Evolutionary conservation across 2,797 vertebrate genomes (phyloP), one percentile per base, ranked within the genome.

Genomic region (Orestias chungarensis): DNA sequence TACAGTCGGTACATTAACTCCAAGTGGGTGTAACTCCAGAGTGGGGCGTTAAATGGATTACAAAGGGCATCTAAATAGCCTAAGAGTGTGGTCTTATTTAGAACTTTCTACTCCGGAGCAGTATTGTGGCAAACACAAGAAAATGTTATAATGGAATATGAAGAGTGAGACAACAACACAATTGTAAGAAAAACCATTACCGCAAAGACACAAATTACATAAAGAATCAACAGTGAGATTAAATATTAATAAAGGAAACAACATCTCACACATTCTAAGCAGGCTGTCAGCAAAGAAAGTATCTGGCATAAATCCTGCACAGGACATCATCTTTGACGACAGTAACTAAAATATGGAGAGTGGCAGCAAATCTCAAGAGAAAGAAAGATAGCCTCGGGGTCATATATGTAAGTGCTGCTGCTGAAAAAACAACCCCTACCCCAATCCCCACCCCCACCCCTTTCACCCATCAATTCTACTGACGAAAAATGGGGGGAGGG

Each of bases 331-430:
- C 87, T 82, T 88, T 68, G 86, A 94, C 86, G 76, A 94, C 85
- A 75, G 69, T 92, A 91, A 93, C 93, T 87, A 91, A 93, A 94
- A 95, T 87, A 92, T 88, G 80, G 77, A 89, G 76, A 91, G 82
- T 90, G 91, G 88, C 73, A 79, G 77, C 78, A 79, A 83, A 68
- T 64, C 92, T 92, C 93, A 54, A 0, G 52, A 90, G 91, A 71
- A 81, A 33, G 33, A 69, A 59, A 20, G 70, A 76, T 79, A 81
- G 90, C 88, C 86, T 75, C n/a, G 70, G 81, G 91, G 92, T 88
- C 86, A 88, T 88, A 84, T 86, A 87, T 90, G 77, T 90, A 92
- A 92, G 90, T 86, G 87, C 87, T 82, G 77, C 83, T 78, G 77
- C 84, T 79, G 86, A 86, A 90, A 85, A 82, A 73, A 78, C 71